Base-by-base conservation (phyloP, 1,140 invertebrate genomes). In the Aphaenogaster rudis region DNA sequence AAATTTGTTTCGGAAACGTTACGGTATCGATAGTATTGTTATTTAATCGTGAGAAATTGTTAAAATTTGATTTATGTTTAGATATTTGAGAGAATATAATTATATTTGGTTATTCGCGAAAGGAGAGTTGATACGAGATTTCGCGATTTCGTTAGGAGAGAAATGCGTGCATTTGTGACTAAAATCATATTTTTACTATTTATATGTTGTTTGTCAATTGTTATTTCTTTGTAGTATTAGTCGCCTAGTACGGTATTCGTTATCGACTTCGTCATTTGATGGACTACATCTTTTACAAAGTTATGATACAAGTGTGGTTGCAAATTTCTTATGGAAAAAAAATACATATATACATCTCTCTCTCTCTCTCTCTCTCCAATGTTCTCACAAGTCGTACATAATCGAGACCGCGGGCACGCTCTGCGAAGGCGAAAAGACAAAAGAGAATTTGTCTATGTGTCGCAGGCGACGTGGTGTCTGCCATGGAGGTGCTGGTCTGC, bases 401-500 rank as follows among this genome's bases (percentile, higher is more conserved):
- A 11, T 11, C 48, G 48, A 15, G 48, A 50, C 11, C 48, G 13
- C 48, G 50, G 50, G 33, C 33, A 17, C 33, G 61, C 33, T 66
- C 36, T 42, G 87, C 45, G 71, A 17, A 33, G 66, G 5, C 39
- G 9, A 13, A 59, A 17, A 59, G 15, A 82, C 7, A 7, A 69
- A 33, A 69, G 57, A 80, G 52, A 76, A 61, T 57, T 52, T 71
- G 72, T 42, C 33, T 86, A 59, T 91, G 59, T 91, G 77, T 90
- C 91, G n/a, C 86, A 95, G 98, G 98, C 0, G 98, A 99, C 93
- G 97, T 99, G 0, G 97, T 99, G 0, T 97, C 98, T 90, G 98
- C 98, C 1, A 99, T 99, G 96, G 98, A 99, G 93, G 97, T 98
- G 67, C 97, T 98, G 96, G 96, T 98, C 17, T 97, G 97, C 90